Conservation (phyloP, 2,888 invertebrate species). For the Timema podura region DNA sequence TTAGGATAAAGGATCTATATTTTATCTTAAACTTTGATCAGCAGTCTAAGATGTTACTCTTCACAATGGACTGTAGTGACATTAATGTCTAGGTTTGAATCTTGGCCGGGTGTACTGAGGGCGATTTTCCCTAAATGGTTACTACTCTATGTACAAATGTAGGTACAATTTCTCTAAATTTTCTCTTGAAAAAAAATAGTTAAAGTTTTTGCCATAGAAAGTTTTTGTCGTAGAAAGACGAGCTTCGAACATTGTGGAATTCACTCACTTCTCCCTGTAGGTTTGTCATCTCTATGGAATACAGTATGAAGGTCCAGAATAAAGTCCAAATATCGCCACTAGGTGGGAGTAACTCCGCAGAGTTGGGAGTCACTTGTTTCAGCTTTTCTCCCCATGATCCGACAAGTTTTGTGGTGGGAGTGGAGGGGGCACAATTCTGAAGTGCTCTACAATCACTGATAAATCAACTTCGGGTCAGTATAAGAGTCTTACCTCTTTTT, state of each 20-base stretch:
- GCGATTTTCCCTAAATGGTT: no score
- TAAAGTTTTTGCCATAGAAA: no score
- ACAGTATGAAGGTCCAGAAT: slow-evolving; percentile 5
- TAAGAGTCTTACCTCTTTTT: background rate
- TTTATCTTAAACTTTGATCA: no score
- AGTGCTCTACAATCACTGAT: slow-evolving; percentile 44
- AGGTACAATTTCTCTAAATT: no score
- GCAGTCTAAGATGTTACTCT: no score
- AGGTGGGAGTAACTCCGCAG: slow-evolving; percentile 17
- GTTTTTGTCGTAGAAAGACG: no score
- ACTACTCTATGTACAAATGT: no score
- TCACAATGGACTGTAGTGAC: no score
- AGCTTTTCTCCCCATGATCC: slow-evolving; percentile 43
- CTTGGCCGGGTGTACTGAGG: no score
- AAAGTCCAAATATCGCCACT: slow-evolving; percentile 22
- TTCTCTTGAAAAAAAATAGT: no score
- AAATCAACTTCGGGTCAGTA: slow-evolving; percentile 31
- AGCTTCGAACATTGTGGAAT: background rate
- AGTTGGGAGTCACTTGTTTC: slow-evolving; percentile 41
- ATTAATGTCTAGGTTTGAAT: no score
- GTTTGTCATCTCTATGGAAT: slow-evolving; percentile 25
- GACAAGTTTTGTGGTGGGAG: slow-evolving; percentile 45
- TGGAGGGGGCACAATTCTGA: slow-evolving; percentile 45
- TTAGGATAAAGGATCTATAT: no score
- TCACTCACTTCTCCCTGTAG: slow-evolving; percentile 15